Evolutionary conservation across 2,888 invertebrate genomes (phyloP).

Genomic region (Drosophila kambysellisi): DNA sequence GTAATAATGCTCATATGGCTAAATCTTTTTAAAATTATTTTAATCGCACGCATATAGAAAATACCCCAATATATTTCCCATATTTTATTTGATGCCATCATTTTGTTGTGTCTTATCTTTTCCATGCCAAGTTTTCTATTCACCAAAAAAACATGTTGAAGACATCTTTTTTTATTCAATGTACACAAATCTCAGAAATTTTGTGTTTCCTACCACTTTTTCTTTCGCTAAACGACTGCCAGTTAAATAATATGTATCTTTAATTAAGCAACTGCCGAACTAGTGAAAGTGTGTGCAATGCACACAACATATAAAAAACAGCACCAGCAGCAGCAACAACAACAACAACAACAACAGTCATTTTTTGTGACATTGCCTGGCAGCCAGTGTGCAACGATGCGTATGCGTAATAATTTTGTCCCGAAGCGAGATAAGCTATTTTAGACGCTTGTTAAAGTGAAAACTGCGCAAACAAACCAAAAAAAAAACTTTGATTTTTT

Average conservation of each 20-base stretch:
- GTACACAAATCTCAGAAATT: slow-evolving; percentile 12
- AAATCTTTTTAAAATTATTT: not conserved
- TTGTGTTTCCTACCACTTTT: slow-evolving; percentile 38
- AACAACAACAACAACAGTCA: slow-evolving; percentile 5
- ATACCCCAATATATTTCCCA: not conserved
- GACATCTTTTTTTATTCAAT: not conserved
- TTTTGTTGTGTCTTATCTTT: not conserved
- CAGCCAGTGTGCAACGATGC: slow-evolving; percentile 56
- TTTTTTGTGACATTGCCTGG: slow-evolving; percentile 28
- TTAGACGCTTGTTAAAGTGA: slow-evolving; percentile 56
- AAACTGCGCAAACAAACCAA: slow-evolving; percentile 33
- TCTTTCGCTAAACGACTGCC: slow-evolving; percentile 44
- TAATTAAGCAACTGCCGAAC: slow-evolving; percentile 57
- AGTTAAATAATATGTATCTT: slow-evolving; percentile 71
- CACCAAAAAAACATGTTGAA: not conserved
- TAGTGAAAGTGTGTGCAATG: slow-evolving; percentile 63
- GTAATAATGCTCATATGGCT: not conserved
- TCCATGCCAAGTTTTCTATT: not conserved
- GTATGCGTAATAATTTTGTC: slow-evolving; percentile 76
- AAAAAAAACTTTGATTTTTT: not conserved
- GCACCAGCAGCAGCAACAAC: slow-evolving; percentile 1
- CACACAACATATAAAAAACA: slow-evolving; percentile 39
- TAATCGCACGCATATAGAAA: not conserved
- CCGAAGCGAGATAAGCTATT: slow-evolving; percentile 26
- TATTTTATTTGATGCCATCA: not conserved